A percentile compares a stretch with the other conserved stretches of the same genome.
phyloP scores from a whole-genome alignment of 2,888 invertebrate genomes.

The Caenorhabditis becei region DNA sequence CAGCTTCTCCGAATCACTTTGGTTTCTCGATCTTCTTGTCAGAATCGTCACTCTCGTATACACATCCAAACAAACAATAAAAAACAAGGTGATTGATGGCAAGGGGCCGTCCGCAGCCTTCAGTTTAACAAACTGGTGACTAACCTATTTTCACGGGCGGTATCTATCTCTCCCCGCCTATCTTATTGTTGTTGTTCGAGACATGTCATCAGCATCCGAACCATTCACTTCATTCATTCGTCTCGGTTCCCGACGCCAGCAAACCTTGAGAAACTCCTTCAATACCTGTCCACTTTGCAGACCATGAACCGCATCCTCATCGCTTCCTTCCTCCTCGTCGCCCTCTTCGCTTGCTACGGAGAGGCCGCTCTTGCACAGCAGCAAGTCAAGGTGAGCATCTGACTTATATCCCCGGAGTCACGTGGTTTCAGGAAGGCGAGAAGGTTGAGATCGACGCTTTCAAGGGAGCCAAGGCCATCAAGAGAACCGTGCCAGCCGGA shows the following conservation, averaged over 20 bases:
- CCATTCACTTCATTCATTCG: constrained; percentile 1
- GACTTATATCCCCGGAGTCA: background rate
- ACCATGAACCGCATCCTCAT: constrained; percentile 50
- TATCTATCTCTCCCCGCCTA: constrained; percentile 4
- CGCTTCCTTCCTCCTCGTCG: constrained; percentile 21
- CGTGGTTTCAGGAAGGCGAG: constrained; percentile 39
- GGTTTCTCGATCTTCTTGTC: constrained; percentile 7
- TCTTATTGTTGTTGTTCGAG: constrained; percentile 39
- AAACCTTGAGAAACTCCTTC: background rate
- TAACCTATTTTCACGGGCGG: constrained; percentile 35
- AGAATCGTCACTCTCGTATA: constrained; percentile 7
- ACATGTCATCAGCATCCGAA: constrained; percentile 14
- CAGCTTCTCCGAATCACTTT: background rate
- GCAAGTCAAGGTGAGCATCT: constrained; percentile 20
- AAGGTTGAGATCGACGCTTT: constrained; percentile 24
- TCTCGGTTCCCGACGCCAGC: background rate
- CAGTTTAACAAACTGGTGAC: constrained; percentile 34
- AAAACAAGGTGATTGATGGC: constrained; percentile 52
- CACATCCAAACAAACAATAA: constrained; percentile 54
- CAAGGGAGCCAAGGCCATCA: constrained; percentile 47
- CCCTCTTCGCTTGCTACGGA: constrained; percentile 27
- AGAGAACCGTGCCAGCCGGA: constrained; percentile 38
- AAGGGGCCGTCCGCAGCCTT: constrained; percentile 17
- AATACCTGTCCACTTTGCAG: constrained; percentile 14
- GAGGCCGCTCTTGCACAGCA: constrained; percentile 45